phyloP scores from a whole-genome alignment of 2,888 invertebrate species.

The Eupithecia abbreviata region DNA sequence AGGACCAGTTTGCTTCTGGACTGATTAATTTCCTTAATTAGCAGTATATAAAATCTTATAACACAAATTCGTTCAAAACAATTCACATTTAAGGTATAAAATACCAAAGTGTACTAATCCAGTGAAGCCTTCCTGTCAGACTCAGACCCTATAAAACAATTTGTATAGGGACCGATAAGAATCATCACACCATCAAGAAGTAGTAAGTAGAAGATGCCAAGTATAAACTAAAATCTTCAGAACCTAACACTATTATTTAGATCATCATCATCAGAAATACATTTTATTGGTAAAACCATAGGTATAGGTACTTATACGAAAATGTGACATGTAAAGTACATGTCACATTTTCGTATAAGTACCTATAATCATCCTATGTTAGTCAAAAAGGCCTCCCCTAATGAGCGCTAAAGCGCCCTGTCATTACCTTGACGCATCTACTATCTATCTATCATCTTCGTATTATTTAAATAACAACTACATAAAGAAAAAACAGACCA shows the following conservation, averaged over 20 bases:
- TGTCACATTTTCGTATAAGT: too few relatives aligned
- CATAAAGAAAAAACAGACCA: neutral
- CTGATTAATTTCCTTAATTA: neutral
- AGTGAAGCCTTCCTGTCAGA: neutral
- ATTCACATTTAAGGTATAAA: neutral
- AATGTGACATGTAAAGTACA: too few relatives aligned
- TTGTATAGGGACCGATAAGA: too few relatives aligned
- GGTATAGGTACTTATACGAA: too few relatives aligned
- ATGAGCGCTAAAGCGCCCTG: too few relatives aligned
- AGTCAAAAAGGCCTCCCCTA: too few relatives aligned
- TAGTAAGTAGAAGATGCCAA: too few relatives aligned
- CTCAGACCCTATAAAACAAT: neutral
- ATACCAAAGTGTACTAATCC: neutral
- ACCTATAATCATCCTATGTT: too few relatives aligned
- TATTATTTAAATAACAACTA: neutral
- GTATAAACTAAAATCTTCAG: neutral
- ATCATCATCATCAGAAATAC: neutral
- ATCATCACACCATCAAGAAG: too few relatives aligned
- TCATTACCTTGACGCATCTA: too few relatives aligned
- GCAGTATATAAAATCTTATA: accelerated
- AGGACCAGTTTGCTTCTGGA: neutral
- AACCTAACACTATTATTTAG: neutral
- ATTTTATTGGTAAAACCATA: too few relatives aligned
- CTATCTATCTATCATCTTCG: too few relatives aligned
- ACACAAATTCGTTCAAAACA: neutral